phyloP scores from a whole-genome alignment of 1,140 invertebrate genomes.

The Ceratosolen fusciceps region DNA sequence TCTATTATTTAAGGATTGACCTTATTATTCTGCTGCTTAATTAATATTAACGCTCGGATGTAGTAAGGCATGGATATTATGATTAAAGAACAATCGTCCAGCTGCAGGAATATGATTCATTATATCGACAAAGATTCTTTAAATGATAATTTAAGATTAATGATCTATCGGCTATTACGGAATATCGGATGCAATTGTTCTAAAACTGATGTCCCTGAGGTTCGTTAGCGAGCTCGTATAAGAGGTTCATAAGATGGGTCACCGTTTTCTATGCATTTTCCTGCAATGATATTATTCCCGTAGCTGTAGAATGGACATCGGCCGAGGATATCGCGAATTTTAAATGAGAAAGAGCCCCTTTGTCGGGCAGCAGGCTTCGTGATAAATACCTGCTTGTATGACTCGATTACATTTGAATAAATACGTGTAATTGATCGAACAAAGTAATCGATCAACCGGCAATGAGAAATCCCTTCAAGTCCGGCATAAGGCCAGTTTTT shows the following conservation, averaged over 20 bases:
- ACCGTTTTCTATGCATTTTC: background rate
- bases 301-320: background rate
- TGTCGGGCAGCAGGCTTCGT: background rate
- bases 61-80: background rate
- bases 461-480: constrained; percentile 18
- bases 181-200: background rate
- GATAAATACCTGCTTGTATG: constrained; percentile 28
- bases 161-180: background rate
- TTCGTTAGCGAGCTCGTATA: background rate
- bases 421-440: constrained; percentile 46
- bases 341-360: constrained; percentile 3
- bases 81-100: no score
- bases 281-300: background rate
- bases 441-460: constrained; percentile 27
- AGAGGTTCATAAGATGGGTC: no score
- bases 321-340: background rate
- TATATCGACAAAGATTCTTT: background rate
- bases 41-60: background rate
- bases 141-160: background rate
- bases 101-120: no score
- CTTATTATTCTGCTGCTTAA: no score
- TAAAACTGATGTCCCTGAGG: background rate
- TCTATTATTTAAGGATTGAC: no score
- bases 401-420: constrained; percentile 36
- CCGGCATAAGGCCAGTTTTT: constrained; percentile 9